A percentile compares a stretch with the other conserved stretches of the same genome.
phyloP scores from a whole-genome alignment of 2,797 vertebrate species.

The Xerus rutilus region DNA sequence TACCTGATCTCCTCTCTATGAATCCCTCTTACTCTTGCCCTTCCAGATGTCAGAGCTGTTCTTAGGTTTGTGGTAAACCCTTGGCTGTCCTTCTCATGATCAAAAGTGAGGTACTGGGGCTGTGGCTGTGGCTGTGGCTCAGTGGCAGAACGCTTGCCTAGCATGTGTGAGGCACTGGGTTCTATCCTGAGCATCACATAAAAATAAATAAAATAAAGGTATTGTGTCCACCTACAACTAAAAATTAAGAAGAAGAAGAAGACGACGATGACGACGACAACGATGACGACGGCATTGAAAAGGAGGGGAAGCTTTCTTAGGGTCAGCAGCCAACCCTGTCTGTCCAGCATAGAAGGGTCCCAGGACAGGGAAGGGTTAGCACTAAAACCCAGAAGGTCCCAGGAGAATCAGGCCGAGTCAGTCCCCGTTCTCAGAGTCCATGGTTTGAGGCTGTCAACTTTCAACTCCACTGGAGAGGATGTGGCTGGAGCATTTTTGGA shows the following conservation, averaged over 20 bases:
- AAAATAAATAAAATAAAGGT: too few species aligned
- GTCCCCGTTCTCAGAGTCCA: not conserved
- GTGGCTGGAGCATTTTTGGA: not conserved
- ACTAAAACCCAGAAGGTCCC: not conserved
- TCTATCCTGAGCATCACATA: too few species aligned
- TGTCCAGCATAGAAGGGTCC: not conserved
- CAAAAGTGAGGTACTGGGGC: not conserved
- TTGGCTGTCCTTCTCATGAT: not conserved
- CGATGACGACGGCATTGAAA: too few species aligned
- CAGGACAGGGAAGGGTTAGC: not conserved
- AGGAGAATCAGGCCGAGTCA: not conserved
- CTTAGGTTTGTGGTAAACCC: not conserved
- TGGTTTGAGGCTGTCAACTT: not conserved
- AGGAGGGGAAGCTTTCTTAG: not conserved
- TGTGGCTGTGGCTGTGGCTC: too few species aligned
- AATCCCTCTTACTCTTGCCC: not conserved
- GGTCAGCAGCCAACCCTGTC: not conserved
- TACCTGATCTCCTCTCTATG: not conserved
- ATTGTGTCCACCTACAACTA: too few species aligned
- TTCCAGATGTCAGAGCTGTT: not conserved
- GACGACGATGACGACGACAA: too few species aligned
- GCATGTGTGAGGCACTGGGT: too few species aligned
- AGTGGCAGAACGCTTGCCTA: too few species aligned
- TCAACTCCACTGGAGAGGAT: not conserved
- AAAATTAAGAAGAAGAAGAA: too few species aligned